phyloP scores from a whole-genome alignment of 2,113 vertebrate species.

The Pogonocichla stellata region DNA sequence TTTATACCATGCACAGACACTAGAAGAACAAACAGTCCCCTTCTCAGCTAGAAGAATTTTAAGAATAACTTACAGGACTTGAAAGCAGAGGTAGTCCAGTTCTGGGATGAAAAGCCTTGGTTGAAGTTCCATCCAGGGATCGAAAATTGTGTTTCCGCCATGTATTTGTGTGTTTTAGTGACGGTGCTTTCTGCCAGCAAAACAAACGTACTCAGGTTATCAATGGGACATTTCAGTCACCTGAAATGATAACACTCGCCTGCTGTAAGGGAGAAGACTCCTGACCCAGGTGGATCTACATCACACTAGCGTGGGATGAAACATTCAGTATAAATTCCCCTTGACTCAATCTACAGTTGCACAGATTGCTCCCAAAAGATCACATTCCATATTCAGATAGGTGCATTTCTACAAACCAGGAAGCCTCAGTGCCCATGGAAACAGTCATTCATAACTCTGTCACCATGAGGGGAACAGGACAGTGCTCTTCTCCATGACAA shows the following conservation, averaged over 20 bases:
- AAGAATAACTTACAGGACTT: constrained; percentile 86
- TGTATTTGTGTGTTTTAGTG: constrained; percentile 82
- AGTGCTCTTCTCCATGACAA: not conserved
- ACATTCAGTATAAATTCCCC: not conserved
- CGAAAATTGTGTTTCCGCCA: constrained; percentile 90
- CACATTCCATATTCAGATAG: not conserved
- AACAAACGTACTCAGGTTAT: constrained; percentile 7
- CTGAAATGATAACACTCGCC: not conserved
- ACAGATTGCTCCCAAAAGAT: not conserved
- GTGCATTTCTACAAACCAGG: too few species aligned
- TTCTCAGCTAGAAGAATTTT: not conserved
- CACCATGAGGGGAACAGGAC: fast-evolving
- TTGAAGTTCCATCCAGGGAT: constrained; percentile 88
- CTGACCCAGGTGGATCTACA: not conserved
- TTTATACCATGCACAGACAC: not conserved
- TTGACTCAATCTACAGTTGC: not conserved
- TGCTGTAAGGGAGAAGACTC: not conserved
- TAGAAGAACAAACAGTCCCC: not conserved
- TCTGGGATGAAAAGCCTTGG: constrained; percentile 95
- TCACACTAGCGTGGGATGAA: not conserved
- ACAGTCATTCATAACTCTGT: fast-evolving
- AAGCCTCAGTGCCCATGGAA: not conserved
- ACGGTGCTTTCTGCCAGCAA: constrained; percentile 72
- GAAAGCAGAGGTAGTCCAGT: constrained; percentile 97
- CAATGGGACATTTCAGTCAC: not conserved